Conservation (phyloP, 53 echinoderm and acorn worm species). For the Crossaster papposus region DNA sequence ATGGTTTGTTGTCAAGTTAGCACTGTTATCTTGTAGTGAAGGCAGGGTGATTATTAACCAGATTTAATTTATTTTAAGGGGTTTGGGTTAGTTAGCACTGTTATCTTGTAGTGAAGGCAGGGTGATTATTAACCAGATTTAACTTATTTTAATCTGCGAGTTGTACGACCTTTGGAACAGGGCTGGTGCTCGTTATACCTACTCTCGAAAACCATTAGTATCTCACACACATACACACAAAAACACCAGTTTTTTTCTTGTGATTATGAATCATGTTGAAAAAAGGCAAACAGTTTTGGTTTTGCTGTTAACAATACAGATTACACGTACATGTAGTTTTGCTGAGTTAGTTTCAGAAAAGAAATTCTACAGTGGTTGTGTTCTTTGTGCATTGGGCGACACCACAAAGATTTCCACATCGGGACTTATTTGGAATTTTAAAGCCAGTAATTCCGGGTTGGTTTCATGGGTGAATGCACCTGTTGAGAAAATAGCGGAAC, state of each 20-base stretch:
- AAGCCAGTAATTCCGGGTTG: not conserved
- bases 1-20: too few relatives aligned
- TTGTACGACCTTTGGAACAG: slow-evolving; percentile 11
- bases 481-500: not conserved
- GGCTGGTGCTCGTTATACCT: not conserved
- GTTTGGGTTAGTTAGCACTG: not conserved
- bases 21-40: not conserved
- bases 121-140: slow-evolving; percentile 21
- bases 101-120: not conserved
- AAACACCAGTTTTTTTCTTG: not conserved
- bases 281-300: not conserved
- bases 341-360: not conserved
- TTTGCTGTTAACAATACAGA: not conserved
- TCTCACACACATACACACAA: too few relatives aligned
- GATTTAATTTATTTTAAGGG: not conserved
- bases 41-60: slow-evolving; percentile 19
- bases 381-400: not conserved
- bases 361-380: not conserved
- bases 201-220: too few relatives aligned
- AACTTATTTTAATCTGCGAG: not conserved
- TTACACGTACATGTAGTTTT: not conserved
- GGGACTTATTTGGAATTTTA: not conserved
- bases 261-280: slow-evolving; percentile 1
- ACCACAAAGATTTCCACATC: not conserved
- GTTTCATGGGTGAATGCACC: not conserved